These are phyloP conservation scores for Zaprionus davidi DNA, from an alignment of 1,140 invertebrate genomes.

Conservation along the genomic window DNA sequence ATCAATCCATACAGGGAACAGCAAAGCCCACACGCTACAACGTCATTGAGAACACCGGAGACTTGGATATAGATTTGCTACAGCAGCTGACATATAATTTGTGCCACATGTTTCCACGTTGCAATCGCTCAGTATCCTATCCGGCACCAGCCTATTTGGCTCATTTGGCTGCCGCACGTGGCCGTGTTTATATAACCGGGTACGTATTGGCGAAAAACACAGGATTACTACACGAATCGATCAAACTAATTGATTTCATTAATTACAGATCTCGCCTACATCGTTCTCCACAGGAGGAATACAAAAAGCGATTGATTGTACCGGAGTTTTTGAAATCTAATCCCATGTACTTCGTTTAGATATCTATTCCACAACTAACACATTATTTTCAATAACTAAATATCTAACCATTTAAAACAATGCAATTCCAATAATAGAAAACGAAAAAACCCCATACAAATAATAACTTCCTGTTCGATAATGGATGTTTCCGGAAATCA, in stretches of 20 bases:
- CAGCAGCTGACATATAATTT: constrained; percentile 93
- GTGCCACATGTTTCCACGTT: constrained; percentile 95
- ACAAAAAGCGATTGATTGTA: constrained; percentile 63
- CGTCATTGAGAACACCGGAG: constrained; percentile 92
- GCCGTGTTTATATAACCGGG: constrained; percentile 86
- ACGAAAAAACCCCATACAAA: neutral
- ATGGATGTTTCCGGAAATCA: neutral
- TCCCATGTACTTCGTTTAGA: constrained; percentile 82
- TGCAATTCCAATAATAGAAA: neutral
- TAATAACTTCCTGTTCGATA: too few species aligned
- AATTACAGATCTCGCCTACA: constrained; percentile 9
- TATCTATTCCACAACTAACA: neutral
- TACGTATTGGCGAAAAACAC: constrained; percentile 8
- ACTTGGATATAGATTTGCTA: constrained; percentile 90
- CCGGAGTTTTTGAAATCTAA: constrained; percentile 60
- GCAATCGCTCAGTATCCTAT: constrained; percentile 94
- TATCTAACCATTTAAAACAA: neutral
- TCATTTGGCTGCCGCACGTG: constrained; percentile 94
- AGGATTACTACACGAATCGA: neutral
- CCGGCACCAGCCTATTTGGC: constrained; percentile 97
- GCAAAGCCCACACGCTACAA: constrained; percentile 95
- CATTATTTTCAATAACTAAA: neutral
- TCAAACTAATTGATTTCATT: neutral
- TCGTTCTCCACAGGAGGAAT: constrained; percentile 54
- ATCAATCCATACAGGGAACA: constrained; percentile 91